These are phyloP conservation scores for Dryococelus australis DNA, from an alignment of 2,888 invertebrate genomes.

Conservation along the genomic window DNA sequence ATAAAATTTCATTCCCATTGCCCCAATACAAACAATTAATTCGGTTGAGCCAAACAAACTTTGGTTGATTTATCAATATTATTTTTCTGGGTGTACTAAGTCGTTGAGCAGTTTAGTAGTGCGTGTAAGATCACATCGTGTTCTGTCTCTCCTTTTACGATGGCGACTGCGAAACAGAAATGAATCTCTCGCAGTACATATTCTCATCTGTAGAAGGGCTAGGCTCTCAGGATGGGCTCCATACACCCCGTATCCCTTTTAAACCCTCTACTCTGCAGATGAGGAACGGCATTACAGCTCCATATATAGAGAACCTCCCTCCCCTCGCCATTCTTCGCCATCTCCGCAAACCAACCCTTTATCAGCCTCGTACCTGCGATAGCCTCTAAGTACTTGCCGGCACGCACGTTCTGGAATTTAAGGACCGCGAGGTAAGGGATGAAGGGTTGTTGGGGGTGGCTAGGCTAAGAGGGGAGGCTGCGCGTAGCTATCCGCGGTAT, in stretches of 20 bases:
- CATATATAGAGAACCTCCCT: not conserved
- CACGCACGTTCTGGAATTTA: not conserved
- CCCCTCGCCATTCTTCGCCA: not conserved
- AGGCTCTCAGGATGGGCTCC: not conserved
- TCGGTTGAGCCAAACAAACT: no score
- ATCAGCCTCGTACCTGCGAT: no score
- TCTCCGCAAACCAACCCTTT: no score
- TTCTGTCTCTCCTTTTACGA: not conserved
- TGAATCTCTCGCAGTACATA: not conserved
- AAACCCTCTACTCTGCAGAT: not conserved
- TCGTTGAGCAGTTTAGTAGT: no score
- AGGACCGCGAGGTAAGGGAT: not conserved
- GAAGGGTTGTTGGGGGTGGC: not conserved
- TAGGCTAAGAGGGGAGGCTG: not conserved
- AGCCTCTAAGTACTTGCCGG: not conserved
- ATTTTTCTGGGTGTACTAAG: no score
- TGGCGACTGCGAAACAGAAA: not conserved
- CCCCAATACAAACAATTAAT: no score
- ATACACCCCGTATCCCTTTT: no score
- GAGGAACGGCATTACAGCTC: not conserved
- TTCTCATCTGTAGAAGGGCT: not conserved
- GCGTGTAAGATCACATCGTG: no score
- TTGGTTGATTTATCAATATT: no score
- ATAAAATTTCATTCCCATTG: no score
- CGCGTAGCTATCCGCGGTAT: not conserved